phyloP scores from a whole-genome alignment of 2,888 invertebrate genomes.

The Eugnorisma glareosa region DNA sequence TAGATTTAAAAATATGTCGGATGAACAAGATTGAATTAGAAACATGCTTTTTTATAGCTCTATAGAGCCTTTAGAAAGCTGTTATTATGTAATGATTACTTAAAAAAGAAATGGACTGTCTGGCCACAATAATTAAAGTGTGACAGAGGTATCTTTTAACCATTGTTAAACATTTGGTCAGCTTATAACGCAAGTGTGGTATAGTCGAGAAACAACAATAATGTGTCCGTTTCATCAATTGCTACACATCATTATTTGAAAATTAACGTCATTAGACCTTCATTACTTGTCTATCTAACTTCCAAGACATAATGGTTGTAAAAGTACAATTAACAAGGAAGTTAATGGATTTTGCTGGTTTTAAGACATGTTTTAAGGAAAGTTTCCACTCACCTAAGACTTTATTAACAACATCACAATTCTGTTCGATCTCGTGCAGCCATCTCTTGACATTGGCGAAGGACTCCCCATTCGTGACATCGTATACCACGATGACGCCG shows the following conservation, averaged over 20 bases:
- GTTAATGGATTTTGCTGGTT: background rate
- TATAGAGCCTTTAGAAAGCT: conserved; percentile 61
- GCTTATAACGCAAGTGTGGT: conserved; percentile 7
- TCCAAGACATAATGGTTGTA: background rate
- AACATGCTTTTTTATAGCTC: conserved; percentile 16
- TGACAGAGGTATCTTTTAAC: conserved; percentile 61
- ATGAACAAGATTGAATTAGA: background rate
- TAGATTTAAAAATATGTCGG: background rate
- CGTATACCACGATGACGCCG: conserved; percentile 99
- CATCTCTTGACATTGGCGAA: conserved; percentile 99
- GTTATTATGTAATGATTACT: conserved; percentile 63
- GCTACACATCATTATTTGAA: conserved; percentile 20
- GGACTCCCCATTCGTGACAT: conserved; percentile 99
- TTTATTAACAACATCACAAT: conserved; percentile 99
- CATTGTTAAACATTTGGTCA: conserved; percentile 49
- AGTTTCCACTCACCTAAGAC: conserved; percentile 94
- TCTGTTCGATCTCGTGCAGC: conserved; percentile 99
- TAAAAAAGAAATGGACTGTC: conserved; percentile 49
- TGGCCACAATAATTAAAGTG: conserved; percentile 63
- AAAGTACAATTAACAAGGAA: background rate
- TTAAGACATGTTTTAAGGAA: background rate
- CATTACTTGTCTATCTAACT: conserved; percentile 14
- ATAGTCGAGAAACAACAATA: conserved; percentile 23
- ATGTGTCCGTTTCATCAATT: conserved; percentile 33
- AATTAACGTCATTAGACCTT: conserved; percentile 30